These are phyloP conservation scores for Panorpa germanica DNA, from an alignment of 2,888 invertebrate species.

Conservation along the genomic window DNA sequence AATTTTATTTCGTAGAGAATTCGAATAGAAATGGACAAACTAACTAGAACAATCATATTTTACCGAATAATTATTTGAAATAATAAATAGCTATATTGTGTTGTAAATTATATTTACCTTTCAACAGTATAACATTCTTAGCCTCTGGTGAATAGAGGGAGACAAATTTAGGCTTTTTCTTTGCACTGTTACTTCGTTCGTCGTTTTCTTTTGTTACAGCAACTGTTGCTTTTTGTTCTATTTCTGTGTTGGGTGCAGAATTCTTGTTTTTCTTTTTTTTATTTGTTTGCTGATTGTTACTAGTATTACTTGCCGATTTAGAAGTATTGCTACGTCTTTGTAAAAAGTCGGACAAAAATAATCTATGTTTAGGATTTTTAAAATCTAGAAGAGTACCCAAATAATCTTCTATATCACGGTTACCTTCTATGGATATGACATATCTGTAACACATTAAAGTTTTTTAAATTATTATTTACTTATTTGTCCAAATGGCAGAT, in stretches of 20 bases:
- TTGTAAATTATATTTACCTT: constrained; percentile 2
- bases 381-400: constrained; percentile 54
- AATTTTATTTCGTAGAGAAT: too few species aligned
- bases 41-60: not conserved
- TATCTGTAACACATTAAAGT: constrained; percentile 32
- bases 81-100: constrained; percentile 1
- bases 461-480: constrained; percentile 8
- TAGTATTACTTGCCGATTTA: constrained; percentile 12
- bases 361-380: constrained; percentile 41
- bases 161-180: not conserved
- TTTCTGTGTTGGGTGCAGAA: too few species aligned
- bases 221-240: too few species aligned
- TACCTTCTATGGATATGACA: constrained; percentile 48
- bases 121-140: not conserved
- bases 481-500: not conserved
- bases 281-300: constrained; percentile 12
- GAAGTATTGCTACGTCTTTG: constrained; percentile 21
- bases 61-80: constrained; percentile 5
- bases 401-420: constrained; percentile 56
- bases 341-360: constrained; percentile 41
- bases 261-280: constrained; percentile 10
- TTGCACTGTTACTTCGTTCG: not conserved
- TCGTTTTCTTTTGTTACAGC: not conserved
- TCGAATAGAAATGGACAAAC: constrained; percentile 9
- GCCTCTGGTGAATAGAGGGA: constrained; percentile 5